A percentile compares a stretch with the other conserved stretches of the same genome.
These are phyloP conservation scores for Eilema sororculum DNA, from an alignment of 2,888 invertebrate genomes.

Conservation along the genomic window DNA sequence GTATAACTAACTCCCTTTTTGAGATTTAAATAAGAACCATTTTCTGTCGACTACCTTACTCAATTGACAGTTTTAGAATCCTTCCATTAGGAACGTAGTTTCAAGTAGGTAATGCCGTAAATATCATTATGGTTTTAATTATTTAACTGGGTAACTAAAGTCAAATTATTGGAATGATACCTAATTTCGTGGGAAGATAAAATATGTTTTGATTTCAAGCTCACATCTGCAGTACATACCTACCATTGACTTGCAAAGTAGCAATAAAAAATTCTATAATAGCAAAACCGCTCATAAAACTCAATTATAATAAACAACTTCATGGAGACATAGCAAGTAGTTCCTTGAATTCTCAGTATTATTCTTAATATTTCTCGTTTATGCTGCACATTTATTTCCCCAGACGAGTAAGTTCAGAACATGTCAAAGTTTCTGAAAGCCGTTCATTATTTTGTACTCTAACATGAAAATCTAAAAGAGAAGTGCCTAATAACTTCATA, in stretches of 20 bases:
- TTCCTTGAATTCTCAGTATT: conserved; percentile 6
- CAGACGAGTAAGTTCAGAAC: background rate
- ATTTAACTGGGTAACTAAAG: too few species aligned
- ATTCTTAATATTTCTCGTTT: background rate
- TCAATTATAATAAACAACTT: conserved; percentile 46
- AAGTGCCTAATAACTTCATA: too few species aligned
- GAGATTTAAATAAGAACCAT: conserved; percentile 1
- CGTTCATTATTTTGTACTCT: background rate
- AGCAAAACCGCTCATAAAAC: conserved; percentile 39
- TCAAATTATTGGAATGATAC: background rate
- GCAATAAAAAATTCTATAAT: conserved; percentile 33
- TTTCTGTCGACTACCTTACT: background rate
- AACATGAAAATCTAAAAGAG: too few species aligned
- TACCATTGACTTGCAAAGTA: conserved; percentile 26
- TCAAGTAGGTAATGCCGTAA: background rate
- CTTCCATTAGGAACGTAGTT: background rate
- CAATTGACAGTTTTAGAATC: background rate
- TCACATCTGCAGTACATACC: conserved; percentile 42
- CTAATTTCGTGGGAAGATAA: background rate
- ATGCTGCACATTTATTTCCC: background rate
- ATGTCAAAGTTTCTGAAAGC: background rate
- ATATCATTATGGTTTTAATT: background rate
- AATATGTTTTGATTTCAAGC: conserved; percentile 21
- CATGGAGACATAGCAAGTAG: conserved; percentile 19
- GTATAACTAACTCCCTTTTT: background rate